These are phyloP conservation scores for Nemapogon koenigi DNA, from an alignment of 2,888 invertebrate genomes.

Conservation along the genomic window DNA sequence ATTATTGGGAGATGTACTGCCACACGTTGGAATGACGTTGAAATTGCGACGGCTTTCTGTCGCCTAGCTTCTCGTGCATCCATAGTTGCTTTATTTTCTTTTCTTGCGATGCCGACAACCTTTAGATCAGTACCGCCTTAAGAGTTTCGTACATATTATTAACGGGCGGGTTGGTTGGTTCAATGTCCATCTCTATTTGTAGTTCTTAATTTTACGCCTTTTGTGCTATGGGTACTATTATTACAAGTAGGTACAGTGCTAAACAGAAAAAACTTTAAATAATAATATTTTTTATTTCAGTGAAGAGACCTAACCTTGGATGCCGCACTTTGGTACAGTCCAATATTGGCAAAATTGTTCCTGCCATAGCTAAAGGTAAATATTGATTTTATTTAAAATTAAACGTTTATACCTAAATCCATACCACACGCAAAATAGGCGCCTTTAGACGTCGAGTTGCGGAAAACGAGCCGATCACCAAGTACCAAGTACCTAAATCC, in stretches of 20 bases:
- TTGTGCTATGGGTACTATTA: too few species aligned
- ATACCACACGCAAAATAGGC: too few species aligned
- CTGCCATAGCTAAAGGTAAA: constrained; percentile 66
- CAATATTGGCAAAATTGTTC: constrained; percentile 76
- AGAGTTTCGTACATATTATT: too few species aligned
- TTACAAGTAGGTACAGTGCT: too few species aligned
- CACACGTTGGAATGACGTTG: too few species aligned
- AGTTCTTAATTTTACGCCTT: too few species aligned
- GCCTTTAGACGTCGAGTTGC: too few species aligned
- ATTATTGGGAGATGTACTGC: too few species aligned
- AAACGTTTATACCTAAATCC: not conserved
- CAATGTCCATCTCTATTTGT: too few species aligned
- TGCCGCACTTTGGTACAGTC: constrained; percentile 81
- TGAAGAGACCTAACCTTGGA: constrained; percentile 84
- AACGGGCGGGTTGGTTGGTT: too few species aligned
- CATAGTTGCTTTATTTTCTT: constrained; percentile 17
- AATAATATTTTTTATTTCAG: constrained; percentile 33
- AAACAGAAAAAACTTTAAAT: constrained; percentile 1
- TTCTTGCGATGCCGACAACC: constrained; percentile 15
- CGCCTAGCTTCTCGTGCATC: constrained; percentile 17
- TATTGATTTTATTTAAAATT: constrained; percentile 5
- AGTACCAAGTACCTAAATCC: too few species aligned
- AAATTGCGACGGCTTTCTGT: constrained; percentile 18
- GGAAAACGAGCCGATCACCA: too few species aligned
- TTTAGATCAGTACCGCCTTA: constrained; percentile 13